These are phyloP conservation scores for Acholoe squamosa DNA, from an alignment of 2,888 invertebrate genomes.

Conservation along the genomic window DNA sequence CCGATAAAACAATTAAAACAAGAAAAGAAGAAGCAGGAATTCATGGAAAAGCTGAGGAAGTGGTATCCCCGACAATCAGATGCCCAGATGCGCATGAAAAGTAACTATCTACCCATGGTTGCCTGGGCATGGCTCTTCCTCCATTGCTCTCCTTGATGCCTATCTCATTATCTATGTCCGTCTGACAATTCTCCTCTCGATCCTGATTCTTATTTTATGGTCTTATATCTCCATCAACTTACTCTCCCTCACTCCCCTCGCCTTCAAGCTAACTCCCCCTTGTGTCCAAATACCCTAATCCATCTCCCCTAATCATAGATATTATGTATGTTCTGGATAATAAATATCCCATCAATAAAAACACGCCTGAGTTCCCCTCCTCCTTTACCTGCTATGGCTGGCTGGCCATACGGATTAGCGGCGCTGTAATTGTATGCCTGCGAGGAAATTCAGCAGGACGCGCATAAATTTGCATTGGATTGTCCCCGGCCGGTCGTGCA, in stretches of 20 bases:
- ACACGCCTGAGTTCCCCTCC: not conserved
- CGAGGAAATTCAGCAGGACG: not conserved
- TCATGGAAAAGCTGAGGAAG: too few relatives aligned
- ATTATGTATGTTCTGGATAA: not conserved
- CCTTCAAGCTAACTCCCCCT: not conserved
- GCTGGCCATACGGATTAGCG: not conserved
- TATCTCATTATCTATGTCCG: too few relatives aligned
- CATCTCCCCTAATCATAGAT: conserved; percentile 7
- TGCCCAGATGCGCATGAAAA: too few relatives aligned
- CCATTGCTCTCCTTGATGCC: too few relatives aligned
- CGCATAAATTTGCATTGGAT: not conserved
- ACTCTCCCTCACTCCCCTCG: not conserved
- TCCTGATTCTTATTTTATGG: too few relatives aligned
- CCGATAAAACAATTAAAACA: too few relatives aligned
- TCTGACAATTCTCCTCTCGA: too few relatives aligned
- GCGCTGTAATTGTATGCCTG: not conserved
- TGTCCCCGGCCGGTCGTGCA: not conserved
- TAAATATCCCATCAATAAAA: conserved; percentile 21
- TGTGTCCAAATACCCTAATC: not conserved
- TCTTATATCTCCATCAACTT: not conserved
- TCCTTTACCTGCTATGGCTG: not conserved
- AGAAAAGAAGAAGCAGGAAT: too few relatives aligned
- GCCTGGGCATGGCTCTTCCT: too few relatives aligned
- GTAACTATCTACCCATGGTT: too few relatives aligned
- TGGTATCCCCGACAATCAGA: too few relatives aligned